Evolutionary conservation across 2,113 vertebrate genomes (phyloP).

Genomic region (Clarias batrachus): DNA sequence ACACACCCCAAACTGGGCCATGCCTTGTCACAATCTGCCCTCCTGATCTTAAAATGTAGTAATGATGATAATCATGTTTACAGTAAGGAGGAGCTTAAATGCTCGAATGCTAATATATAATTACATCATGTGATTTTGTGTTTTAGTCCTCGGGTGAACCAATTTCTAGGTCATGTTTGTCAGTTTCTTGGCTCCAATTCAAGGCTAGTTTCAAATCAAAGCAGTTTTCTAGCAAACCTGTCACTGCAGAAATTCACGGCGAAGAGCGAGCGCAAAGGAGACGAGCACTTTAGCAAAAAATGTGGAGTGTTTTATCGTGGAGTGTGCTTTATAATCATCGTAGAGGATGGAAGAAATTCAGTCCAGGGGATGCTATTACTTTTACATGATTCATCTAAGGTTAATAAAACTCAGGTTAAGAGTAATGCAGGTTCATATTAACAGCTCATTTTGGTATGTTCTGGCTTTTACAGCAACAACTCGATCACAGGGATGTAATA

Average conservation of each 20-base stretch:
- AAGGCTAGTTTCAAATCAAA: background rate
- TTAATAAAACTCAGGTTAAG: background rate
- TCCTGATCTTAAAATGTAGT: background rate
- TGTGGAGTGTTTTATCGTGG: background rate
- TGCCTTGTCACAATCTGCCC: background rate
- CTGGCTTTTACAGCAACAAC: background rate
- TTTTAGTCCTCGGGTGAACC: background rate
- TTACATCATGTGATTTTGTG: background rate
- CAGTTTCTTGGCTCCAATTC: background rate
- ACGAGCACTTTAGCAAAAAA: background rate
- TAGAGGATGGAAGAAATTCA: background rate
- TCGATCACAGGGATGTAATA: background rate
- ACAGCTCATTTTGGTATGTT: no score
- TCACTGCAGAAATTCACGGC: background rate
- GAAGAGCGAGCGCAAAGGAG: background rate
- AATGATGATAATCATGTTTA: background rate
- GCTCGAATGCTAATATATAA: background rate
- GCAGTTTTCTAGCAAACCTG: background rate
- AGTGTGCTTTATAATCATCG: background rate
- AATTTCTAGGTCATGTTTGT: no score
- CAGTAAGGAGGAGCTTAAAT: background rate
- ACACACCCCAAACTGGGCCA: background rate
- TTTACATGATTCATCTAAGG: background rate
- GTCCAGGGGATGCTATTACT: background rate
- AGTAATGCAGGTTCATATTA: no score